Evolutionary conservation across 1,140 invertebrate species (phyloP).

Genomic region (Pseudomyrmex sp.): DNA sequence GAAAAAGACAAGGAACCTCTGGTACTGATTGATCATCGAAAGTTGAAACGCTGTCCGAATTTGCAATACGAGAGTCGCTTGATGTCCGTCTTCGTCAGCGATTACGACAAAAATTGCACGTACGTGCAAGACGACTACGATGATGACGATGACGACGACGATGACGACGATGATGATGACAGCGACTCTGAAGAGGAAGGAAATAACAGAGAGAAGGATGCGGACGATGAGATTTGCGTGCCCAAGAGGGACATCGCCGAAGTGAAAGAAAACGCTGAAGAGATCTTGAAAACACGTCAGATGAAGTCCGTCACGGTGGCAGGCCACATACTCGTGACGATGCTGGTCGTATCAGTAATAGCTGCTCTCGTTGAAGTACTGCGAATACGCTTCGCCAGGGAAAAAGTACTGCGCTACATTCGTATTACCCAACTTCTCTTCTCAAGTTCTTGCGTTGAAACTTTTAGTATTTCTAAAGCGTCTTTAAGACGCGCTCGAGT

Average conservation of each 20-base stretch:
- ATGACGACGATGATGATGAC: background rate
- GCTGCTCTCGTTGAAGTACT: constrained; percentile 79
- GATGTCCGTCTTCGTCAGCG: constrained; percentile 65
- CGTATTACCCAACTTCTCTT: constrained; percentile 42
- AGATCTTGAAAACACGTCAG: constrained; percentile 63
- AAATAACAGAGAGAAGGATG: background rate
- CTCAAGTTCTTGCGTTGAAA: constrained; percentile 47
- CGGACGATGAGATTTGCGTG: background rate
- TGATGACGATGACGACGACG: background rate
- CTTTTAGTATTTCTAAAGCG: constrained; percentile 21
- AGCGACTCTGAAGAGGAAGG: constrained; percentile 14
- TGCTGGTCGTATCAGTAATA: constrained; percentile 78
- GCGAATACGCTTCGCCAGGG: constrained; percentile 75
- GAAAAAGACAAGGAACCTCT: background rate
- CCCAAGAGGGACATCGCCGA: constrained; percentile 44
- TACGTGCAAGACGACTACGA: constrained; percentile 38
- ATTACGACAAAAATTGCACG: constrained; percentile 81
- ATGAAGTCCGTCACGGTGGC: constrained; percentile 76
- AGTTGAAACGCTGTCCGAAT: constrained; percentile 73
- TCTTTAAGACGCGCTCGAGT: background rate
- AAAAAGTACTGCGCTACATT: constrained; percentile 73
- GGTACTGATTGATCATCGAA: constrained; percentile 72
- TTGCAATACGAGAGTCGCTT: constrained; percentile 72
- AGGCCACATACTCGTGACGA: constrained; percentile 77
- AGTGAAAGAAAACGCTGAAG: constrained; percentile 57